Evolutionary conservation across 1,140 invertebrate genomes (phyloP).

Genomic region (Calliphora vicina): DNA sequence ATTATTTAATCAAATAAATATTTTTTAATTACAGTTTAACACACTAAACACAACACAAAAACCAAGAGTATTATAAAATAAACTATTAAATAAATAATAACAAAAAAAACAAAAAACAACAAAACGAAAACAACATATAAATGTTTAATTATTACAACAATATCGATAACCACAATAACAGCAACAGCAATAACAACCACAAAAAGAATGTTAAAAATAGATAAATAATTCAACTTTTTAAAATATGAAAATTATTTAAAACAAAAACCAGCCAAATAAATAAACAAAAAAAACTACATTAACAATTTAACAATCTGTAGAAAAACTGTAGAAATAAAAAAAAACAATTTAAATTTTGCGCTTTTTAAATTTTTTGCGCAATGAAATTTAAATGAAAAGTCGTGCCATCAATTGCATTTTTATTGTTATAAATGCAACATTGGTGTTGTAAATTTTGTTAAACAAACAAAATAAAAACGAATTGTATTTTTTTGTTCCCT

Average conservation of each 20-base stretch:
- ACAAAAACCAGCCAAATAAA: too few relatives aligned
- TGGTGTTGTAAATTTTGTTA: neutral
- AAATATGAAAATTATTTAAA: neutral
- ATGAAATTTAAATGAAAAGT: conserved; percentile 11
- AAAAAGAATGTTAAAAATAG: neutral
- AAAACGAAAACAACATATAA: neutral
- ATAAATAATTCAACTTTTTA: neutral
- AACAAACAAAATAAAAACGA: neutral
- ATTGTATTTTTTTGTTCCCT: too few relatives aligned
- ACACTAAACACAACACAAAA: too few relatives aligned
- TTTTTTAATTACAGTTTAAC: conserved; percentile 15
- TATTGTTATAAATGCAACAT: conserved; percentile 22
- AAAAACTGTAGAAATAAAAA: neutral
- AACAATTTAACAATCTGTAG: neutral
- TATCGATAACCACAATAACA: conserved; percentile 1
- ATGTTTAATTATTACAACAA: neutral
- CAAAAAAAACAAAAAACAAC: neutral
- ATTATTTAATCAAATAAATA: conserved; percentile 25
- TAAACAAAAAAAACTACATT: neutral
- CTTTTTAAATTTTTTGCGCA: neutral
- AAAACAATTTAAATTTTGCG: neutral
- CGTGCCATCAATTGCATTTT: conserved; percentile 33
- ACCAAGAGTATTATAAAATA: neutral
- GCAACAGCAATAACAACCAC: neutral
- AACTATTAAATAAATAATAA: neutral